Evolutionary conservation across 2,888 invertebrate genomes (phyloP).

Genomic region (Ligdia adustata): DNA sequence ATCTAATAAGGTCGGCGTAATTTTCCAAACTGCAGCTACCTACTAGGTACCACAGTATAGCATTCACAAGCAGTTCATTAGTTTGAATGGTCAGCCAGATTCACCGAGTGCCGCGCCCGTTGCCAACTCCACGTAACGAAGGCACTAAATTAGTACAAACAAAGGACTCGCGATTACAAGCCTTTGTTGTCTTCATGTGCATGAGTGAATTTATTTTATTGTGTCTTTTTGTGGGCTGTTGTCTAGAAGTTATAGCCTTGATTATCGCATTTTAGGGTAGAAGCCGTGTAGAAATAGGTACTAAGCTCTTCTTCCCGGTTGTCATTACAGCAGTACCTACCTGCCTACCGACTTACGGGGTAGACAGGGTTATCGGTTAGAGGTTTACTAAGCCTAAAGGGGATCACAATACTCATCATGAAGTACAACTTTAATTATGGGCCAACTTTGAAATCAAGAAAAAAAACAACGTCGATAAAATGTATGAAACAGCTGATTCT

Average conservation of each 20-base stretch:
- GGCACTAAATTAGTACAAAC: constrained; percentile 37
- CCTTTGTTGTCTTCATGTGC: constrained; percentile 32
- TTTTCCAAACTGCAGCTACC: no score
- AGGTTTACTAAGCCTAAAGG: not conserved
- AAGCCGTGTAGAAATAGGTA: not conserved
- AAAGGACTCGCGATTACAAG: constrained; percentile 35
- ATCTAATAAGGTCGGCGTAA: no score
- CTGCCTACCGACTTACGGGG: no score
- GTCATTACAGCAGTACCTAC: no score
- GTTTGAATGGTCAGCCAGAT: constrained; percentile 57
- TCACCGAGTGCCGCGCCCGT: constrained; percentile 47
- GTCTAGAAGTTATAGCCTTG: not conserved
- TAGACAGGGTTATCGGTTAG: not conserved
- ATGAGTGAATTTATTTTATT: constrained; percentile 28
- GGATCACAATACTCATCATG: no score
- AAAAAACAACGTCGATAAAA: no score
- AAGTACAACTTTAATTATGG: no score
- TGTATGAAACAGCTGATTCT: no score
- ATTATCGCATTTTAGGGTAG: not conserved
- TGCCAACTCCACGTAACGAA: constrained; percentile 39
- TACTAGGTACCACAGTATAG: no score
- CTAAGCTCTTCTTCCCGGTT: not conserved
- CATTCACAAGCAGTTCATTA: constrained; percentile 50
- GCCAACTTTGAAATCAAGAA: no score
- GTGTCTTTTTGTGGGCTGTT: constrained; percentile 3